phyloP scores from a whole-genome alignment of 1,140 invertebrate genomes.

The Pseudachorutes palmiensis region DNA sequence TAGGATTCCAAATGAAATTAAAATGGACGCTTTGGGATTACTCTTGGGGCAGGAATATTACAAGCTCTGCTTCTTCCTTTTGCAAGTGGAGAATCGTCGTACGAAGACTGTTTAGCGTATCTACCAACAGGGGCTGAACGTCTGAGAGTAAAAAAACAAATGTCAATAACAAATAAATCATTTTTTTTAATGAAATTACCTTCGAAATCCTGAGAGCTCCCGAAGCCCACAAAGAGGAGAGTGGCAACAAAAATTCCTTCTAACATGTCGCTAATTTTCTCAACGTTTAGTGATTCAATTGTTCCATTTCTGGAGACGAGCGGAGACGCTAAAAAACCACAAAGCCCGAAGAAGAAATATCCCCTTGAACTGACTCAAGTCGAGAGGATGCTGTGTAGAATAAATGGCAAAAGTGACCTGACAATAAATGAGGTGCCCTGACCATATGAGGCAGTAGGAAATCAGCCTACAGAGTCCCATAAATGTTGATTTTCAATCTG shows the following conservation, averaged over 20 bases:
- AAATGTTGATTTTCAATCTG: too few relatives aligned
- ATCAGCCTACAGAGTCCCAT: too few relatives aligned
- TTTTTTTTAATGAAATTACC: too few relatives aligned
- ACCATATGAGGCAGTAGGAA: not conserved
- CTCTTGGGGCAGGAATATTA: too few relatives aligned
- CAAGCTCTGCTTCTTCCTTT: slow-evolving; percentile 5
- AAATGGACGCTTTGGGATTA: not conserved
- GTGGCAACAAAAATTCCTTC: too few relatives aligned
- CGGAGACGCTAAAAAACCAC: too few relatives aligned
- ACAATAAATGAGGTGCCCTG: not conserved
- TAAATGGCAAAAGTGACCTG: not conserved
- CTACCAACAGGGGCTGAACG: not conserved
- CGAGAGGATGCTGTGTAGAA: not conserved
- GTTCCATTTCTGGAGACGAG: too few relatives aligned
- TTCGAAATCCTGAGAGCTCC: slow-evolving; percentile 5
- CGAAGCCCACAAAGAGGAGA: too few relatives aligned
- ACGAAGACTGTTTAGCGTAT: not conserved
- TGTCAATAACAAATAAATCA: too few relatives aligned
- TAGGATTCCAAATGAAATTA: not conserved
- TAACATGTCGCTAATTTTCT: too few relatives aligned
- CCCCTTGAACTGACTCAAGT: not conserved
- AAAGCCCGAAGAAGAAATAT: too few relatives aligned
- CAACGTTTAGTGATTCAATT: too few relatives aligned
- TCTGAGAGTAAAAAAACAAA: not conserved
- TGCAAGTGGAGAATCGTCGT: not conserved